Percentiles rank a stretch among this genome's conserved stretches.
Conservation (phyloP, 2,888 invertebrate genomes). For the Dolichopus griseipennis region DNA sequence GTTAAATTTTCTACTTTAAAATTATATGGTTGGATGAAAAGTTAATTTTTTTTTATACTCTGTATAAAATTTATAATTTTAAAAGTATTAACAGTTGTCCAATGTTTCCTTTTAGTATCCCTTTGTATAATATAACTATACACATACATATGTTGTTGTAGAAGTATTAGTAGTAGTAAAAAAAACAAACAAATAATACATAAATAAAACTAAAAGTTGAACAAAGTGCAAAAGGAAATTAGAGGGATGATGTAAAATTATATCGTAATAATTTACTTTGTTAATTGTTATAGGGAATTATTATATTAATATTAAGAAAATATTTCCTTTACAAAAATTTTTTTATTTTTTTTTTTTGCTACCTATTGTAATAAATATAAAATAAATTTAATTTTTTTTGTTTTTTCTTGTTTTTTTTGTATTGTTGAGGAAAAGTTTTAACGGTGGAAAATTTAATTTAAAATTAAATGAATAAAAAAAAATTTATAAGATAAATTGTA, state of each 20-base stretch:
- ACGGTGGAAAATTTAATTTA: too few relatives aligned
- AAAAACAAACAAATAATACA: not conserved
- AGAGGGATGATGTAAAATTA: not conserved
- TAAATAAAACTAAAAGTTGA: not conserved
- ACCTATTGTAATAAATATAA: not conserved
- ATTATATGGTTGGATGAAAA: too few relatives aligned
- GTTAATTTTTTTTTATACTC: too few relatives aligned
- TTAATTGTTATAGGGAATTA: not conserved
- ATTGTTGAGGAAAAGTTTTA: too few relatives aligned
- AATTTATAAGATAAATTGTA: too few relatives aligned
- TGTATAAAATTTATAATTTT: not conserved
- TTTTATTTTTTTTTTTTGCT: too few relatives aligned
- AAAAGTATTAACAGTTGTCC: not conserved
- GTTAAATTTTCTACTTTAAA: too few relatives aligned
- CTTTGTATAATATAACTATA: not conserved
- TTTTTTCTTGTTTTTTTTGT: too few relatives aligned
- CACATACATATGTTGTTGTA: too few relatives aligned
- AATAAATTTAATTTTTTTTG: not conserved
- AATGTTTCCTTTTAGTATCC: not conserved
- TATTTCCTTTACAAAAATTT: not conserved
- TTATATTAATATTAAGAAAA: constrained; percentile 1
- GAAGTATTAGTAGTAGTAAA: too few relatives aligned
- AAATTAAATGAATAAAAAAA: too few relatives aligned
- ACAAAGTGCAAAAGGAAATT: too few relatives aligned
- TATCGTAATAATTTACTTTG: not conserved